Evolutionary conservation across 2,888 invertebrate species (phyloP).

Genomic region (Hemithea aestivaria): DNA sequence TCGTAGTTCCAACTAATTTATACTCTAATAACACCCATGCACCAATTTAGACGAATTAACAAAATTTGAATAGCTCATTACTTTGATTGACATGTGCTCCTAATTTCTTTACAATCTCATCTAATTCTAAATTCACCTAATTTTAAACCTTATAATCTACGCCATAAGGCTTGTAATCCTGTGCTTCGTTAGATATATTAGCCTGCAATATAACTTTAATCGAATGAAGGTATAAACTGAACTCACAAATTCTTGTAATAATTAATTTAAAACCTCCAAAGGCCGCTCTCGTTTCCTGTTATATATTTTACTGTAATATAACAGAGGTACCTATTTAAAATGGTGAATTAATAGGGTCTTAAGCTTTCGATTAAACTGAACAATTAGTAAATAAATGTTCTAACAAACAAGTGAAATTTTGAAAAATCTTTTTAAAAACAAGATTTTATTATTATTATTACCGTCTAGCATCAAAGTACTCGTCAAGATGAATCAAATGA

Average conservation of each 20-base stretch:
- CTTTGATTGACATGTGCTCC: constrained; percentile 65
- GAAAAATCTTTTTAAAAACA: no score
- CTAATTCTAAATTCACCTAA: constrained; percentile 1
- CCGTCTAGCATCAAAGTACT: no score
- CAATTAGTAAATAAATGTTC: no score
- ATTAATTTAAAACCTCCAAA: no score
- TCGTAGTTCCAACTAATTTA: constrained; percentile 32
- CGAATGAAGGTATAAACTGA: constrained; percentile 38
- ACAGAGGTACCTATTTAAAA: no score
- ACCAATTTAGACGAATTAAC: constrained; percentile 64
- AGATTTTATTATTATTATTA: no score
- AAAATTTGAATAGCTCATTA: constrained; percentile 72
- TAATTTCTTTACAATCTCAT: constrained; percentile 43
- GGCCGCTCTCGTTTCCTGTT: no score
- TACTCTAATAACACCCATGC: constrained; percentile 45
- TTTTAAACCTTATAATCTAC: constrained; percentile 6
- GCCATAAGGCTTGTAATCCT: constrained; percentile 3
- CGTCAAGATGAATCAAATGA: no score
- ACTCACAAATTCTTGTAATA: constrained; percentile 12
- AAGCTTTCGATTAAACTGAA: no score
- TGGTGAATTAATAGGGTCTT: no score
- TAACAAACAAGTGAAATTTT: no score
- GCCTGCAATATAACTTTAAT: constrained; percentile 43
- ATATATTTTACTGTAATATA: no score
- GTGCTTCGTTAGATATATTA: not conserved